Evolutionary conservation across 2,113 vertebrate genomes (phyloP).

Genomic region (Bungarus multicinctus): DNA sequence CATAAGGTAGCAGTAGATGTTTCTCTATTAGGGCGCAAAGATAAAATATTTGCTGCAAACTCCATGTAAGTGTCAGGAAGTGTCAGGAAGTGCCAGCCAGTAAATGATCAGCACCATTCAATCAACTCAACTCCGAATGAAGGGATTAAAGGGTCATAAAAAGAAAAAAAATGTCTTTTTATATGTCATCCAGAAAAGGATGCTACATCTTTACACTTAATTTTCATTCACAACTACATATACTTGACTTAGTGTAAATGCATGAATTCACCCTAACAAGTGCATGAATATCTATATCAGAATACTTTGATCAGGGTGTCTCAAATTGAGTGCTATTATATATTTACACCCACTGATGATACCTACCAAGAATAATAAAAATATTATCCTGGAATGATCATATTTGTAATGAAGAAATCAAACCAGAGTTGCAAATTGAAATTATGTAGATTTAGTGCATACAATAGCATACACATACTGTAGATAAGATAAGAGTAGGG

Average conservation of each 20-base stretch:
- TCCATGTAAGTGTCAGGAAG: neutral
- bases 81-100: no score
- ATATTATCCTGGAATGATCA: neutral
- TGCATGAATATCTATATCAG: conserved; percentile 38
- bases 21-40: neutral
- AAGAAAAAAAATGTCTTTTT: accelerated
- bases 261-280: conserved; percentile 7
- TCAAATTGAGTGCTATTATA: neutral
- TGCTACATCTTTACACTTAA: neutral
- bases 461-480: neutral
- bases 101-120: neutral
- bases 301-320: neutral
- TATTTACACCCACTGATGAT: neutral
- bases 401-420: neutral
- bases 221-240: accelerated
- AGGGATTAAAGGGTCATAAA: neutral
- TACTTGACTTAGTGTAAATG: neutral
- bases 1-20: neutral
- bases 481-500: neutral
- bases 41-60: neutral
- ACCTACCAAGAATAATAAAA: neutral
- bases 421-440: neutral
- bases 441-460: neutral
- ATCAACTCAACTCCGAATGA: neutral
- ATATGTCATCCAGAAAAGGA: neutral